Evolutionary conservation across 1,140 invertebrate species (phyloP), one percentile per base, ranked within the genome.

Genomic region (Linepithema humile): DNA sequence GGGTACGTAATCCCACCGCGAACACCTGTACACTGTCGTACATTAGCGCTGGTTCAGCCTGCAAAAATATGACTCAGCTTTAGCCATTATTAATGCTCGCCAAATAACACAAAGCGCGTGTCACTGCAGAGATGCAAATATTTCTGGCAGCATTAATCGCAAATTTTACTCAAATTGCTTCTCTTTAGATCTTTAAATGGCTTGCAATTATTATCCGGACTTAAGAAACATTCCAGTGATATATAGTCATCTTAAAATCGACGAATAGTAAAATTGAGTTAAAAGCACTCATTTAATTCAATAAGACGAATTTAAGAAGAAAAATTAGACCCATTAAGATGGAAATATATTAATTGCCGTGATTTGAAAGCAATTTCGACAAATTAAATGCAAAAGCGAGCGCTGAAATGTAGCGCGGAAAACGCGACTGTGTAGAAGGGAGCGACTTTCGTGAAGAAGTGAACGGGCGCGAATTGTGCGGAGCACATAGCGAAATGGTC

Each of bases 1-100:
- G 92, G 17, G 96, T 96, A 89, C 96, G 95, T 50, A 97, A 94
- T 43, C 96, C 97, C 60, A 96, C 95, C 12, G 97, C 96, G 91
- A 98, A 97, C 64, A 97, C 96, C 89, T 96, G 95, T 20, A 97
- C 97, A 45, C 97, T 97, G 93, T 98, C 97, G 93, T 96, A 97
- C 90, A 97, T 96, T 84, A 98, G 92, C 23, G 97, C 97, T 48
- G 97, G 96, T 90, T 97, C 96, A 53, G 97, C 96, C 97, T 98
- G 95, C 88, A 89, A 89, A 85, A 88, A 86, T 60, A 64, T 53
- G 70, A 86, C 5, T 53, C 32, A 7, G 5, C 7, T 32, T 65
- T 48, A 7, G 10, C 50, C 48, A 6, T 40, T 20, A 29, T 4
- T 62, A n/a, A 40, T 72, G 3, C 9, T 3, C 9, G 15, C 2